Evolutionary conservation across 2,888 invertebrate genomes (phyloP).

Genomic region (Mactromeris polynyma): DNA sequence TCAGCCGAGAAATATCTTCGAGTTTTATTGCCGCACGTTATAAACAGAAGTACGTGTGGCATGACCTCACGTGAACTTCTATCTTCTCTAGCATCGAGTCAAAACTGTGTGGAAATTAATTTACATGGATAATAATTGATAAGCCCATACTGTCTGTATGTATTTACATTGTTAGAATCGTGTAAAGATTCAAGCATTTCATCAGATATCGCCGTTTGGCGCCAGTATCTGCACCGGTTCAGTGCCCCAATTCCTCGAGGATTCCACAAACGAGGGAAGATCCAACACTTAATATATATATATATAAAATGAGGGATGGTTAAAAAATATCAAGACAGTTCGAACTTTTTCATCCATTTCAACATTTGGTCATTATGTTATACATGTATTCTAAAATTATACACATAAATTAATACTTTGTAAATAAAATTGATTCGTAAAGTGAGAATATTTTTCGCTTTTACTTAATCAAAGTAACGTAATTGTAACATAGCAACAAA

Average conservation of each 20-base stretch:
- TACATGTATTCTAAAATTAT: no score
- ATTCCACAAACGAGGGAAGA: neutral
- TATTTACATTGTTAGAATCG: neutral
- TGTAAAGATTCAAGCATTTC: slow-evolving; percentile 20
- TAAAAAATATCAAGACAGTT: no score
- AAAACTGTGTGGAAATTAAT: slow-evolving; percentile 32
- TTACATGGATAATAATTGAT: slow-evolving; percentile 44
- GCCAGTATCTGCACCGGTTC: slow-evolving; percentile 18
- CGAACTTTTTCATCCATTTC: no score
- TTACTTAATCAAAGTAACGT: no score
- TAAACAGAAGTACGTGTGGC: neutral
- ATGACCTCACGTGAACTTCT: slow-evolving; percentile 7
- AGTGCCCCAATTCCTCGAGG: neutral
- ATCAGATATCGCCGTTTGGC: slow-evolving; percentile 29
- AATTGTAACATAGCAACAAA: no score
- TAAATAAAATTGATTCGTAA: no score
- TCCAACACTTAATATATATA: no score
- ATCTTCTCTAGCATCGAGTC: slow-evolving; percentile 35
- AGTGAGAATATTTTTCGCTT: no score
- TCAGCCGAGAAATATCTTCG: neutral
- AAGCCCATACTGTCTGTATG: slow-evolving; percentile 22
- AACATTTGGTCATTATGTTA: no score
- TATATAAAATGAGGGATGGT: no score
- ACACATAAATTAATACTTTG: no score
- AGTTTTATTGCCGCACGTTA: neutral